Base-by-base conservation (phyloP, 2,113 vertebrate genomes). In the Monopterus albus region DNA sequence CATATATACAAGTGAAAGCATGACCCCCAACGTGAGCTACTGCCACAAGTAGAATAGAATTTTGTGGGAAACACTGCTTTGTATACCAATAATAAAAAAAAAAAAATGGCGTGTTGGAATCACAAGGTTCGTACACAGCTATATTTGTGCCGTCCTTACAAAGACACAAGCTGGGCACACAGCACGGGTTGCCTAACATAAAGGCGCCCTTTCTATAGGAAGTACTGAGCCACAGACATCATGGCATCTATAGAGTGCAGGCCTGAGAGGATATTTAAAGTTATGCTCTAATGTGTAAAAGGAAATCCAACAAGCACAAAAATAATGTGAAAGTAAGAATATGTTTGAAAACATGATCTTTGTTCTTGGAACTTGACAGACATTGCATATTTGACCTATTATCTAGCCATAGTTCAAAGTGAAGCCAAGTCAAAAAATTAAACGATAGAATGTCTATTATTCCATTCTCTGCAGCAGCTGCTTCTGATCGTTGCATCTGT, bases 171-270 rank as follows among this genome's bases (percentile, higher is more conserved):
- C 42, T 38, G 51, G 38, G 46, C 43, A 25, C 52, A 42, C 26
- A 39, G 33, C 15, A 23, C 35, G 21, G 55, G 25, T 26, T 1
- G 14, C 25, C 2, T 0, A 17, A 47, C 39, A 78, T 77, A 79
- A 74, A 75, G 67, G 46, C 1, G 28, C 42, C 64, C 64, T 83
- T 73, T 57, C 53, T 81, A 40, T 50, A 20, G 42, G 39, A 23
- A 57, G 7, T n/a, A n/a, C n/a, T 40, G 57, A 40, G 35, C 36
- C 28, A 39, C 15, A 23, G 2, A 28, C 33, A 51, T 52, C 25
- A 53, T 46, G 38, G 18, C 40, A 13, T 38, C 4, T n/a, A 43
- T 28, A 58, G 11, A 46, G 7, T 42, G 18, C 0, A 46, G 7
- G 13, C 31, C 20, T 33, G 18, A 28, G 36, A 28, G 17, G 25